phyloP scores from a whole-genome alignment of 2,888 invertebrate species.

The Augochlorella aurata region DNA sequence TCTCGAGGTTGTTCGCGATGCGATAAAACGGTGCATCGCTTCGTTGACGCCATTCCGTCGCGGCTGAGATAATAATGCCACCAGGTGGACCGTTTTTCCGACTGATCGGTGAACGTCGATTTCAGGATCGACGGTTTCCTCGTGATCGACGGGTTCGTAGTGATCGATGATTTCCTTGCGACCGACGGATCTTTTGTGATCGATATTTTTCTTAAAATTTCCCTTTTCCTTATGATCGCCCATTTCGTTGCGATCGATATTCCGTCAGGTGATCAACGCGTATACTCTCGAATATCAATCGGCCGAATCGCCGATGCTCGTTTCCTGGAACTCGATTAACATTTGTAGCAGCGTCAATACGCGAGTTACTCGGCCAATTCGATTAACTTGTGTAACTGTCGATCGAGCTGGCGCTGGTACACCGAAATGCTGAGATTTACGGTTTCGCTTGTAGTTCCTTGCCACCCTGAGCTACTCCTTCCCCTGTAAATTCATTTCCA shows the following conservation, averaged over 20 bases:
- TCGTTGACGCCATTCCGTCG: slow-evolving; percentile 32
- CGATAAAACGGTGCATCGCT: slow-evolving; percentile 49
- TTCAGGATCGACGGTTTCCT: neutral
- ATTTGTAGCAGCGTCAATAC: neutral
- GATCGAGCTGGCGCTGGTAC: neutral
- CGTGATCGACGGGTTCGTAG: too few relatives aligned
- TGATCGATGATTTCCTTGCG: too few relatives aligned
- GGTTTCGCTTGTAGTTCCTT: neutral
- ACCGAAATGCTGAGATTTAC: neutral
- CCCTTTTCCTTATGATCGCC: neutral
- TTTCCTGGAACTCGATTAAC: neutral
- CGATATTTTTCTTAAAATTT: too few relatives aligned
- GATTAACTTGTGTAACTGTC: neutral
- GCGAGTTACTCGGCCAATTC: neutral
- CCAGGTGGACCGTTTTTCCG: slow-evolving; percentile 29
- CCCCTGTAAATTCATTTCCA: too few relatives aligned
- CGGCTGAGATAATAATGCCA: slow-evolving; percentile 53
- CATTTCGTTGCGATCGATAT: neutral
- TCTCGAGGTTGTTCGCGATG: slow-evolving; percentile 29
- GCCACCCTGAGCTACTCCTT: too few relatives aligned
- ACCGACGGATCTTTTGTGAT: too few relatives aligned
- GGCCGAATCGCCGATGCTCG: neutral
- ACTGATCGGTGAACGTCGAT: slow-evolving; percentile 34
- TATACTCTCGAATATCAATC: neutral
- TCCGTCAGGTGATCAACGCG: neutral